These are phyloP conservation scores for Ruditapes philippinarum DNA, from an alignment of 1,140 invertebrate species.

Conservation along the genomic window DNA sequence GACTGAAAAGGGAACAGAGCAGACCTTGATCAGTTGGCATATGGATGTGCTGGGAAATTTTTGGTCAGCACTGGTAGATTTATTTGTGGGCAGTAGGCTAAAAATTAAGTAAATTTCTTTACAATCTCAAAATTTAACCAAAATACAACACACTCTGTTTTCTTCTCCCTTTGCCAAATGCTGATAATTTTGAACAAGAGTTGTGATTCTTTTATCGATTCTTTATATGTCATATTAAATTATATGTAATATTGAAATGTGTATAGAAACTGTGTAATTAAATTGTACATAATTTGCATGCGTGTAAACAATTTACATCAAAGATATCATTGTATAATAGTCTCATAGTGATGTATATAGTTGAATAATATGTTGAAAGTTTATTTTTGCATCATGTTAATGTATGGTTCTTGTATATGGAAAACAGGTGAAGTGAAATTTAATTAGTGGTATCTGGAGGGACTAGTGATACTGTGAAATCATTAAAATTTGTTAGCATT, in stretches of 20 bases:
- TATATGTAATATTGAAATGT: not conserved
- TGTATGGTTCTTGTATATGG: too few species aligned
- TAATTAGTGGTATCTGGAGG: too few species aligned
- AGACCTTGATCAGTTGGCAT: too few species aligned
- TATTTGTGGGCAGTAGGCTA: too few species aligned
- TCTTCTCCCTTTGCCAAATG: not conserved
- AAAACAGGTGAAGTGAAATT: too few species aligned
- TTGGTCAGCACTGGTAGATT: too few species aligned
- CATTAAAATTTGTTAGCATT: too few species aligned
- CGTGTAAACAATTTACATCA: not conserved
- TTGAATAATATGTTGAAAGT: not conserved
- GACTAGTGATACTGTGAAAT: too few species aligned
- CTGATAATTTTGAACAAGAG: not conserved
- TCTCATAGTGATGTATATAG: not conserved
- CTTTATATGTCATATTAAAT: not conserved
- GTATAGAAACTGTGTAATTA: too few species aligned
- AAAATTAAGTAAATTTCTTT: too few species aligned
- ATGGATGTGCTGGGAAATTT: too few species aligned
- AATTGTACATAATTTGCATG: constrained; percentile 1
- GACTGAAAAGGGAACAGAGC: too few species aligned
- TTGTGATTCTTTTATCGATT: not conserved
- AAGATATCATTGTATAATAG: constrained; percentile 21
- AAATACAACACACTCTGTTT: not conserved
- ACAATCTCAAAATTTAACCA: not conserved
- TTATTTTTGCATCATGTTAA: constrained; percentile 26